These are phyloP conservation scores for Otocyon megalotis DNA, from an alignment of 2,113 vertebrate species.

Conservation along the genomic window DNA sequence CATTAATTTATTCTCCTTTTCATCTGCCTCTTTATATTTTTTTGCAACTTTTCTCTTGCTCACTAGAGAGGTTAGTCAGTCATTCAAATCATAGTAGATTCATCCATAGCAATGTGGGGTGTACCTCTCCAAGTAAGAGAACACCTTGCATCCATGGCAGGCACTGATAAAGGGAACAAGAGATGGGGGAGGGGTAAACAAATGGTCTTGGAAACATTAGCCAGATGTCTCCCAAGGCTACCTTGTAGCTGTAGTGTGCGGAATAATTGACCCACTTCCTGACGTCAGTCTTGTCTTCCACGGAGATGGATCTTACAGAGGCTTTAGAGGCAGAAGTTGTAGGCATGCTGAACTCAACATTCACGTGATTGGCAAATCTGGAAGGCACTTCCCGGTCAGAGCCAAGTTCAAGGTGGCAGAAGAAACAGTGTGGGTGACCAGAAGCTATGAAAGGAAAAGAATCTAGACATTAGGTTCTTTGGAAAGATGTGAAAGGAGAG, in stretches of 20 bases:
- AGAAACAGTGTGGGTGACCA: constrained; percentile 95
- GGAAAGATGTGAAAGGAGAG: background rate
- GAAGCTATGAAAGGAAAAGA: constrained; percentile 85
- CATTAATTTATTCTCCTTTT: background rate
- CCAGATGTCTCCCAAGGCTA: constrained; percentile 71
- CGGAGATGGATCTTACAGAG: constrained; percentile 90
- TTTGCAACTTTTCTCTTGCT: background rate
- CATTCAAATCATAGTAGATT: background rate
- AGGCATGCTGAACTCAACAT: constrained; percentile 94
- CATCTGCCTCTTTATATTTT: background rate
- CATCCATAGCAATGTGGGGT: background rate
- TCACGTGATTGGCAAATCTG: constrained; percentile 88
- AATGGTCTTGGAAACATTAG: background rate
- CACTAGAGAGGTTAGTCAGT: background rate
- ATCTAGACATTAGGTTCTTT: constrained; percentile 46
- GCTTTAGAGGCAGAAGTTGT: constrained; percentile 92
- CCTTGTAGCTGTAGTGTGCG: constrained; percentile 94
- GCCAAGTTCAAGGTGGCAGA: constrained; percentile 94
- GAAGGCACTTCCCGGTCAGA: constrained; percentile 94
- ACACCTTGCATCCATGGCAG: background rate
- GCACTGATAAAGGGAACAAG: background rate
- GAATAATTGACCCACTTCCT: constrained; percentile 95
- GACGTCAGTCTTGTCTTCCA: constrained; percentile 89
- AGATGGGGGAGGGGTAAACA: fast-evolving
- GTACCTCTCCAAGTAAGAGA: background rate